These are phyloP conservation scores for Pachyramphus minor DNA, from an alignment of 2,113 vertebrate species.

Conservation along the genomic window DNA sequence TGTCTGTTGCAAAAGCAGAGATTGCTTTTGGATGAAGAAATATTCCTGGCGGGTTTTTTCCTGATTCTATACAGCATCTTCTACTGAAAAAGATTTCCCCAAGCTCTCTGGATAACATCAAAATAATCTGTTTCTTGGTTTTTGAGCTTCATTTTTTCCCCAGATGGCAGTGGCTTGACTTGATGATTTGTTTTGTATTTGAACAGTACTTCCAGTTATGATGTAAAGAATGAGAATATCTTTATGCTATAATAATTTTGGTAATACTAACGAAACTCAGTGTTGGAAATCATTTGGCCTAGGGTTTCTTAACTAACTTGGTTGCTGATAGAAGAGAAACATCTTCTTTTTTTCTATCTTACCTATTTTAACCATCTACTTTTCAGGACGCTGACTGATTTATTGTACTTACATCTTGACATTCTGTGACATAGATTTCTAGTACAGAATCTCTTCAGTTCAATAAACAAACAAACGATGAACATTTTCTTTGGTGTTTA, in stretches of 20 bases:
- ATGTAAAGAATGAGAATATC: neutral
- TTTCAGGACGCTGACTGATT: neutral
- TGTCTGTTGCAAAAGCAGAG: neutral
- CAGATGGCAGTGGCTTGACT: neutral
- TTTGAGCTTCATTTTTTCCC: neutral
- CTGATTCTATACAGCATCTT: neutral
- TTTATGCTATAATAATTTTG: neutral
- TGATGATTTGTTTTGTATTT: neutral
- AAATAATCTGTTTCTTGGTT: neutral
- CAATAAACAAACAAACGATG: neutral
- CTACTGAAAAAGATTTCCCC: neutral
- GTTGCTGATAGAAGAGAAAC: neutral
- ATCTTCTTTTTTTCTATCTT: neutral
- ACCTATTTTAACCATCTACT: neutral
- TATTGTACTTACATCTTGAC: neutral
- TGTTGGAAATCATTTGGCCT: neutral
- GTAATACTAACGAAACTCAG: neutral
- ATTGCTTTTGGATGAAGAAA: neutral
- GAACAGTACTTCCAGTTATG: neutral
- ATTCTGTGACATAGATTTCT: neutral
- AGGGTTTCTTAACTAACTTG: neutral
- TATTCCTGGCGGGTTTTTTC: too few relatives aligned
- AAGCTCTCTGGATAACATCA: neutral
- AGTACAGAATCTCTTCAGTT: neutral
- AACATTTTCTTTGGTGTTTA: neutral